A percentile compares a stretch with the other conserved stretches of the same genome.
Conservation (phyloP, 23 tunicate species). For the Ciona savignyi region DNA sequence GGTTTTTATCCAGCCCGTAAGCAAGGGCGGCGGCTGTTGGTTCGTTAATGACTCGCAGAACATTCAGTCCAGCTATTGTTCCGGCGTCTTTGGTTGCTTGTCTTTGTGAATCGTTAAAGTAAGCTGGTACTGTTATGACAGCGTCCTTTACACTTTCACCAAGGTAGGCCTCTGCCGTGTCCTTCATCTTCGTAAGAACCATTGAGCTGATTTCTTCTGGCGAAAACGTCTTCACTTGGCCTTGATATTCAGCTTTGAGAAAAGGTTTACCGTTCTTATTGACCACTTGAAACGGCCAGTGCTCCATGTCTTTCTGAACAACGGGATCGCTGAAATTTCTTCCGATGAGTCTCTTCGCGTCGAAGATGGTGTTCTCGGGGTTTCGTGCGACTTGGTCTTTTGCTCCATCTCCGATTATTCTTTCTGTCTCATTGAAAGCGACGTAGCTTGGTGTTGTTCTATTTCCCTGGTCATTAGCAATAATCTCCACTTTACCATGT, state of each 20-base stretch:
- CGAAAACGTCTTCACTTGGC: constrained; percentile 55
- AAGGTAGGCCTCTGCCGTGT: constrained; percentile 92
- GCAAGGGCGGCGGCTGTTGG: constrained; percentile 95
- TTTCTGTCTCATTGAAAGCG: constrained; percentile 74
- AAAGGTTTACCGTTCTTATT: constrained; percentile 37
- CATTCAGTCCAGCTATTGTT: constrained; percentile 66
- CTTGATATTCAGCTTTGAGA: constrained; percentile 49
- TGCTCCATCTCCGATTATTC: constrained; percentile 77
- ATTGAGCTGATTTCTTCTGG: constrained; percentile 94
- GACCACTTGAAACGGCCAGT: constrained; percentile 81
- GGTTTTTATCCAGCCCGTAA: constrained; percentile 68
- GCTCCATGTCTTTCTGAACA: constrained; percentile 66
- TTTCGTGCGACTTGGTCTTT: constrained; percentile 84
- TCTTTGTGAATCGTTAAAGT: constrained; percentile 93
- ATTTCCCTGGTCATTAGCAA: constrained; percentile 90
- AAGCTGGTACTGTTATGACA: constrained; percentile 95
- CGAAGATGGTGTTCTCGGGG: constrained; percentile 68
- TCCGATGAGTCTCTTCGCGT: constrained; percentile 76
- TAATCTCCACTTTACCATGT: constrained; percentile 83
- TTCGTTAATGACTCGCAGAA: constrained; percentile 69
- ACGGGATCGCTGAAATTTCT: constrained; percentile 56
- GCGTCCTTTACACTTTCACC: constrained; percentile 74
- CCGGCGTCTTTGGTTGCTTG: constrained; percentile 95
- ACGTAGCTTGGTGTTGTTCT: constrained; percentile 83
- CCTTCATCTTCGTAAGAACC: constrained; percentile 93